Evolutionary conservation across 1,140 invertebrate species (phyloP), one percentile per base, ranked within the genome.

Genomic region (Cyphomyrmex costatus): DNA sequence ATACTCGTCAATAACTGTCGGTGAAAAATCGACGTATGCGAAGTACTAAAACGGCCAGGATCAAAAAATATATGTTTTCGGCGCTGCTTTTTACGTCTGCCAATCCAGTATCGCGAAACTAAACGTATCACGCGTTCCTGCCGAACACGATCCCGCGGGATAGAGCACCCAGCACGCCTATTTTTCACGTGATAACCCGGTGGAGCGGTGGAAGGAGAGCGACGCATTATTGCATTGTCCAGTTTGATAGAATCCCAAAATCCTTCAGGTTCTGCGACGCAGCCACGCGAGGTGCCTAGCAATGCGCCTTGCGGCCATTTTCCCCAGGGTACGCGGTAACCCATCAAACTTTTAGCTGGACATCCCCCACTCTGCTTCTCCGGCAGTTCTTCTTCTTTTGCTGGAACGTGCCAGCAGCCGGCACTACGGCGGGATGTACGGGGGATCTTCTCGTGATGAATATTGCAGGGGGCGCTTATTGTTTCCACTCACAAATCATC

Each of bases 221-320:
- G 90, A 91, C 92, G 85, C 93, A 94, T 94, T 95, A 95, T 95
- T 95, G 93, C 94, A 95, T 95, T 95, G 95, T 95, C 94, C 94
- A 93, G 94, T 95, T 95, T 95, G 94, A 95, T 95, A 94, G 94
- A 95, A 95, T 95, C 94, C 93, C 89, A 93, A 95, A 95, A 95
- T 95, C 94, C 94, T 95, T 95, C 92, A 94, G 93, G 91, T 93
- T 87, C 91, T 86, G 86, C 86, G 89, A 89, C 77, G 87, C 85
- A 74, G 83, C 89, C 84, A 90, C 89, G 92, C 92, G 92, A 90
- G 92, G 92, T 95, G 93, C 93, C 93, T 92, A 92, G 93, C 93
- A 95, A 95, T 95, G 93, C 89, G 92, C 91, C 92, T 89, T 91
- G 89, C 90, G 89, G 86, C 88, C 92, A 91, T 92, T 92, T 65